phyloP scores from a whole-genome alignment of 2,797 vertebrate genomes.

The Phrynocephalus forsythii region DNA sequence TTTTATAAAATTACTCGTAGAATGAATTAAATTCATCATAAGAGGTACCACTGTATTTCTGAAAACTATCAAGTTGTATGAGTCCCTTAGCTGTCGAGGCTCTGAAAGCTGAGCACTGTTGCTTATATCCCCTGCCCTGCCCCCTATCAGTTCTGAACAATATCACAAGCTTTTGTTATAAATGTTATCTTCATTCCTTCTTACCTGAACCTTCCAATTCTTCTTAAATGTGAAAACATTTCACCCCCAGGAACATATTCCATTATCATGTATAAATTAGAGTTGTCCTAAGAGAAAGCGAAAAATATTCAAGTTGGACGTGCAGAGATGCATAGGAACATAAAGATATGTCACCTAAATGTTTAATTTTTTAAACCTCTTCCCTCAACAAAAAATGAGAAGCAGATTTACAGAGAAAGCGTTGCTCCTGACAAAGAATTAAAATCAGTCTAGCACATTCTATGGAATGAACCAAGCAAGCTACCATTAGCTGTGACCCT shows the following conservation, averaged over 20 bases:
- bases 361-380: background rate
- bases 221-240: slow-evolving; percentile 99
- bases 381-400: background rate
- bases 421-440: background rate
- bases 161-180: background rate
- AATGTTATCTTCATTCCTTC: slow-evolving; percentile 8
- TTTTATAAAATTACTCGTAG: no score
- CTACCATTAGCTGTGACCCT: background rate
- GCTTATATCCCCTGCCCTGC: background rate
- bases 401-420: background rate
- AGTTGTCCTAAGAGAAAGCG: slow-evolving; percentile 89
- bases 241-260: slow-evolving; percentile 98
- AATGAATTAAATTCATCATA: no score
- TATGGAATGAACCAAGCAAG: background rate
- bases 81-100: background rate
- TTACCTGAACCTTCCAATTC: slow-evolving; percentile 99
- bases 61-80: background rate
- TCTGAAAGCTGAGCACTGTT: background rate
- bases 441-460: background rate
- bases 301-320: slow-evolving; percentile 44
- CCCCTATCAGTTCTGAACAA: background rate
- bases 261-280: slow-evolving; percentile 99
- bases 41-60: background rate
- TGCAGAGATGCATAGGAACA: slow-evolving; percentile 23
- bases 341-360: background rate